A percentile compares a stretch with the other conserved stretches of the same genome.
phyloP scores from a whole-genome alignment of 2,113 vertebrate species.

The Pterocles gutturalis region DNA sequence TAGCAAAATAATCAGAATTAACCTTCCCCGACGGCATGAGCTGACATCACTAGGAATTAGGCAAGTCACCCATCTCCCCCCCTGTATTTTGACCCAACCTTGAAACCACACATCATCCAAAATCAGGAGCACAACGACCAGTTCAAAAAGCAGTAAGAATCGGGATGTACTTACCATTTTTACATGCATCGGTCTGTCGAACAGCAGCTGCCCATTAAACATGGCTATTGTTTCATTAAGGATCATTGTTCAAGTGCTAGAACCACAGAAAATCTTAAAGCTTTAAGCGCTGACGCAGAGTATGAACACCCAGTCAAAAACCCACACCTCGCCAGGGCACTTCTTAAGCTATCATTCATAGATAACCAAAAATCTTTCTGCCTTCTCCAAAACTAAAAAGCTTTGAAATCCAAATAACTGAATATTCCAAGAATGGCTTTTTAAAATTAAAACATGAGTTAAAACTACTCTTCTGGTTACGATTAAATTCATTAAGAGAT shows the following conservation, averaged over 20 bases:
- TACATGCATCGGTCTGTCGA: conserved; percentile 96
- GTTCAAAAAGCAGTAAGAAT: neutral
- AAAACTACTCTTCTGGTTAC: neutral
- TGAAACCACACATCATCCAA: neutral
- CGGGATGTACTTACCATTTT: conserved; percentile 89
- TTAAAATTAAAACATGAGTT: rapidly evolving
- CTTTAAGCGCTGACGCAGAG: neutral
- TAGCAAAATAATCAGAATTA: neutral
- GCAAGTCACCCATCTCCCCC: neutral
- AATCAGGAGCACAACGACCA: neutral
- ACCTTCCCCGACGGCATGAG: rapidly evolving
- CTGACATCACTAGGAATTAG: neutral
- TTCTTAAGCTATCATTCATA: rapidly evolving
- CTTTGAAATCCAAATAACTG: neutral
- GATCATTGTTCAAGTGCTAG: neutral
- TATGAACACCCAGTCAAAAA: neutral
- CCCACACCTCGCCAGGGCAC: too few species aligned
- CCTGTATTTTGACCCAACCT: neutral
- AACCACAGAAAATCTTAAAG: neutral
- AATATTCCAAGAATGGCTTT: neutral
- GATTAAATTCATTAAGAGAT: neutral
- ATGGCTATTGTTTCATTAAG: conserved; percentile 88
- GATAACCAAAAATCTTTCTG: neutral
- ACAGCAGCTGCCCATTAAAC: conserved; percentile 96
- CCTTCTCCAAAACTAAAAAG: neutral